Base-by-base conservation (phyloP, 2,888 invertebrate species). In the Ischnus inquisitorius region DNA sequence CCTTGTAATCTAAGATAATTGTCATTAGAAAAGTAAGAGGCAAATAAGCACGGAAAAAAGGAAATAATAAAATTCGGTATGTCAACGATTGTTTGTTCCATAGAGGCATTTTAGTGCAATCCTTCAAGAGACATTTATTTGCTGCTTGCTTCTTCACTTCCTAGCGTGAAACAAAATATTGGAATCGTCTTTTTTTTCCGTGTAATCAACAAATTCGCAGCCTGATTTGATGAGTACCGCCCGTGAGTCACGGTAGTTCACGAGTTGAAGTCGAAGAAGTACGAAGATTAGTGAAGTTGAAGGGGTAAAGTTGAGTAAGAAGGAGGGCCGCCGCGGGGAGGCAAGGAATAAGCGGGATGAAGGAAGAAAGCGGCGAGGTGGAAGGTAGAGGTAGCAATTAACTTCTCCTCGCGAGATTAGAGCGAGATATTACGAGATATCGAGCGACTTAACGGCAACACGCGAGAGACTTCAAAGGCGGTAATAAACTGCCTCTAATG, bases 401-500 rank as follows among this genome's bases (percentile, higher is more conserved):
- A 93, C 93, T 93, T 93, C 93, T 93, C 93, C 93, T 92, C 91
- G 92, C 91, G 91, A 93, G 93, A 93, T 93, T 93, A 93, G 92
- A 93, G 90, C 92, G 89, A 93, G 93, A 93, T 93, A 93, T 93
- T 93, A 92, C 92, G 91, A 93, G 93, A 93, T 93, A 93, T 93
- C 93, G 93, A 93, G 92, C 93, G 92, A 92, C 93, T 93, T 92
- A 92, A 93, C 92, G 91, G 93, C 91, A 93, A 92, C 93, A 93
- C 93, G 93, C 93, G 91, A 93, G 92, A 92, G 92, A 93, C 93
- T 93, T 93, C 93, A 93, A 93, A 93, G 93, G 93, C 92, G 90
- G 92, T 93, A 93, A 93, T 93, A 93, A 93, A 93, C 93, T 92
- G 91, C 91, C 91, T 93, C 93, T 93, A 93, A 93, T 93, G 93